These are phyloP conservation scores for Leptopilina clavipes DNA, from an alignment of 1,140 invertebrate genomes.

Conservation along the genomic window DNA sequence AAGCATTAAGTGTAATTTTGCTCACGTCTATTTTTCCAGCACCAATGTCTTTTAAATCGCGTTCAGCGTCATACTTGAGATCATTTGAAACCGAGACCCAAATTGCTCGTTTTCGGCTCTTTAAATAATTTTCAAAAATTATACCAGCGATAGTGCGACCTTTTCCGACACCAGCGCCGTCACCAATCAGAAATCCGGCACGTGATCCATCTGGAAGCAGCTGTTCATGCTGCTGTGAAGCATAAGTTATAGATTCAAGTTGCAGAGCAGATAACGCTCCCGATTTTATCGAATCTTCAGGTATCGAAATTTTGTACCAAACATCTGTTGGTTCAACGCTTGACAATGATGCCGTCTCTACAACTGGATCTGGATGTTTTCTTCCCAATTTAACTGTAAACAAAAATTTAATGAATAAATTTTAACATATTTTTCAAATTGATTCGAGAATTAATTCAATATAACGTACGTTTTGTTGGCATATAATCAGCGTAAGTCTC, in stretches of 20 bases:
- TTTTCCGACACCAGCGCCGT: slow-evolving; percentile 99
- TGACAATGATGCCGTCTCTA: slow-evolving; percentile 97
- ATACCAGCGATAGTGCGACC: slow-evolving; percentile 98
- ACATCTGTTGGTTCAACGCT: slow-evolving; percentile 97
- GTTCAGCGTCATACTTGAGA: slow-evolving; percentile 97
- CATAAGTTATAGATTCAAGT: slow-evolving; percentile 96
- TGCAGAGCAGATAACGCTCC: slow-evolving; percentile 96
- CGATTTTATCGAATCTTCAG: slow-evolving; percentile 88
- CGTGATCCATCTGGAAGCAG: slow-evolving; percentile 91
- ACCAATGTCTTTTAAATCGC: slow-evolving; percentile 97
- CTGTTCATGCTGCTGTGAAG: slow-evolving; percentile 96
- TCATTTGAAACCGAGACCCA: slow-evolving; percentile 99
- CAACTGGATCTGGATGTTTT: slow-evolving; percentile 99
- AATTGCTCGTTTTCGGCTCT: slow-evolving; percentile 93
- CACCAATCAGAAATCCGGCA: slow-evolving; percentile 97
- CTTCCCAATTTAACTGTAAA: slow-evolving; percentile 91
- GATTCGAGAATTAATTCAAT: slow-evolving; percentile 11
- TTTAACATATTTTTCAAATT: too few relatives aligned
- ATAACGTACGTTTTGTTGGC: slow-evolving; percentile 90
- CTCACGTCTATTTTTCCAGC: slow-evolving; percentile 91
- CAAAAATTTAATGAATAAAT: slow-evolving; percentile 39
- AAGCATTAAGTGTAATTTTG: too few relatives aligned
- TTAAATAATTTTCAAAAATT: slow-evolving; percentile 98
- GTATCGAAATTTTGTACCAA: slow-evolving; percentile 91
- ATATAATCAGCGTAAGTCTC: slow-evolving; percentile 99